phyloP scores from a whole-genome alignment of 2,888 invertebrate species.

The Scaptomyza caliginosa region DNA sequence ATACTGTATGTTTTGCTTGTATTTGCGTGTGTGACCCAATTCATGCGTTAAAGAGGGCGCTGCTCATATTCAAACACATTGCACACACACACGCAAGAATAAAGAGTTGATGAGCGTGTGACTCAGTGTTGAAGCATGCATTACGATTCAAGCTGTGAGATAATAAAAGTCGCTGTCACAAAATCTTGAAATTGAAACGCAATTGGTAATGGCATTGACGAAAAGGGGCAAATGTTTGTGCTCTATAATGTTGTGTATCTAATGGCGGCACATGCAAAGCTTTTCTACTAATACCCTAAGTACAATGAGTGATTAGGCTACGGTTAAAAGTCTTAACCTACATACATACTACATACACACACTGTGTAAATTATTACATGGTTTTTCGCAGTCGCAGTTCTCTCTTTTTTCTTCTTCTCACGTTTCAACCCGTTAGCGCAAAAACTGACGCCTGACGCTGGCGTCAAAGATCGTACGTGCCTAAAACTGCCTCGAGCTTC shows the following conservation, averaged over 20 bases:
- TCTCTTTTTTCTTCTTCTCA: too few species aligned
- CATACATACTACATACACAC: too few species aligned
- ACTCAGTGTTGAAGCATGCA: slow-evolving; percentile 45
- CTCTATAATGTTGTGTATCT: slow-evolving; percentile 5
- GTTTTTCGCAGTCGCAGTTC: background rate
- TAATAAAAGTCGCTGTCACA: slow-evolving; percentile 21
- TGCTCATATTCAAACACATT: background rate
- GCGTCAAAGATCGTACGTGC: slow-evolving; percentile 47
- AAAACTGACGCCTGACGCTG: slow-evolving; percentile 9
- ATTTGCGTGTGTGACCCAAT: slow-evolving; percentile 39
- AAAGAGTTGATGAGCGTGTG: slow-evolving; percentile 16
- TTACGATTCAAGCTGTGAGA: background rate
- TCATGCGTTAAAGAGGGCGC: slow-evolving; percentile 20
- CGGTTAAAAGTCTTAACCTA: background rate
- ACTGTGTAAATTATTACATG: too few species aligned
- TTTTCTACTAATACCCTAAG: background rate
- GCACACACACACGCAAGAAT: background rate
- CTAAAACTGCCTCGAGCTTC: slow-evolving; percentile 27
- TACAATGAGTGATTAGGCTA: background rate
- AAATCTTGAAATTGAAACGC: slow-evolving; percentile 44
- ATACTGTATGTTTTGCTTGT: background rate
- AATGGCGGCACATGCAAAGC: slow-evolving; percentile 28
- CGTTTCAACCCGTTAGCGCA: slow-evolving; percentile 13
- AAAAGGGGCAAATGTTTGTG: background rate
- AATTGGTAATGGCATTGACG: slow-evolving; percentile 44